phyloP scores from a whole-genome alignment of 2,113 vertebrate species.

The Panthera tigris region DNA sequence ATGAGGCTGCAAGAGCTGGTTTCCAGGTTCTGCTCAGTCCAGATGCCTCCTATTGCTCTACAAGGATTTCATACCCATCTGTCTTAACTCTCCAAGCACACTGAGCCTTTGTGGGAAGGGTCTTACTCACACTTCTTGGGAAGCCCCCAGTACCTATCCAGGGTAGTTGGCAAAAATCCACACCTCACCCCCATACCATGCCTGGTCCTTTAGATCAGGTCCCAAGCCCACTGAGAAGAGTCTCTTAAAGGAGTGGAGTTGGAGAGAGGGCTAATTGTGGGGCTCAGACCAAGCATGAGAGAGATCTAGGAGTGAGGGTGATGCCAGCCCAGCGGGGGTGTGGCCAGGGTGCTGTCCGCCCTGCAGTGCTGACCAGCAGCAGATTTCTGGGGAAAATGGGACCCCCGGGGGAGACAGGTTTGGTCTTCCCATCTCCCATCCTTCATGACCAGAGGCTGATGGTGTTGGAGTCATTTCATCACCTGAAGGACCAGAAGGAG shows the following conservation, averaged over 20 bases:
- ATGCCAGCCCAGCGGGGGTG: fast-evolving
- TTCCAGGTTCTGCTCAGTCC: background rate
- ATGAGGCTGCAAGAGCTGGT: background rate
- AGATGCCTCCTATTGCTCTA: background rate
- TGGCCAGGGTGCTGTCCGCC: slow-evolving; percentile 37
- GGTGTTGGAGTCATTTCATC: background rate
- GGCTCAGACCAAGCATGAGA: background rate
- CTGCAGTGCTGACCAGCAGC: slow-evolving; percentile 23
- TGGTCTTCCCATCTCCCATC: background rate
- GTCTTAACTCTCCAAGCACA: background rate
- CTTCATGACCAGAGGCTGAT: background rate
- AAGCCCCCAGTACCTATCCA: background rate
- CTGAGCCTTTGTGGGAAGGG: background rate
- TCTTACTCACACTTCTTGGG: background rate
- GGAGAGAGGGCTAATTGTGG: background rate
- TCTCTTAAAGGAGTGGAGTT: background rate
- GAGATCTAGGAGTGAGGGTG: background rate
- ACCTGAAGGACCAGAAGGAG: background rate
- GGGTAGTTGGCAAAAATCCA: background rate
- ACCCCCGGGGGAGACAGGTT: fast-evolving
- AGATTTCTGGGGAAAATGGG: background rate
- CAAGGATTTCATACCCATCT: background rate
- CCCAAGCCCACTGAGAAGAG: background rate
- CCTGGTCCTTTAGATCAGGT: background rate
- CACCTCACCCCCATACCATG: too few relatives aligned